These are phyloP conservation scores for Dendrophyllia cribrosa DNA, from an alignment of 64 coral and sea anemone genomes.

Conservation along the genomic window DNA sequence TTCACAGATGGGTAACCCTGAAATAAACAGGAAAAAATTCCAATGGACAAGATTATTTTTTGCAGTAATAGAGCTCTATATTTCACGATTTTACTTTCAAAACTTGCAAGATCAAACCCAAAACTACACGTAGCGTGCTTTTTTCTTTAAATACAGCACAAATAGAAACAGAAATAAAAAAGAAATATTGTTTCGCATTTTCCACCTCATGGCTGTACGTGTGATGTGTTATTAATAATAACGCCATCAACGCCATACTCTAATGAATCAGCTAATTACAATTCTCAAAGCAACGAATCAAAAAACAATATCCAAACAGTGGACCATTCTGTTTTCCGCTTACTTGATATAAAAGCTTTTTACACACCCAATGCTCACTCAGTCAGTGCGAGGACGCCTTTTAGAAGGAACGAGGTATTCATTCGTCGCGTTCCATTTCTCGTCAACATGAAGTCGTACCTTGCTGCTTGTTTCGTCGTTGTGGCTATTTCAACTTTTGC, in stretches of 20 bases:
- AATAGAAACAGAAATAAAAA: no score
- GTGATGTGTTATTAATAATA: no score
- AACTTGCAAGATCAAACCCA: no score
- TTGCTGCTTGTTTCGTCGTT: not conserved
- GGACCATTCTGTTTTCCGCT: not conserved
- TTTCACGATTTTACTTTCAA: no score
- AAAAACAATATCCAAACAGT: not conserved
- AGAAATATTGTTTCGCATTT: no score
- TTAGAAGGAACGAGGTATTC: not conserved
- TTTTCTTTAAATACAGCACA: no score
- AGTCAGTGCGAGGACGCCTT: not conserved
- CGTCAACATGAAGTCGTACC: not conserved
- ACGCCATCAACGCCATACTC: no score
- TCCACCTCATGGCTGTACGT: no score
- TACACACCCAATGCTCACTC: not conserved
- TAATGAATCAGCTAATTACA: not conserved
- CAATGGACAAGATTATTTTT: no score
- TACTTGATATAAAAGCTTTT: slow-evolving; percentile 12
- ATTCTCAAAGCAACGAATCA: not conserved
- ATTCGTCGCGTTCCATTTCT: not conserved
- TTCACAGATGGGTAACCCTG: no score
- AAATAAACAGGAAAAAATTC: no score
- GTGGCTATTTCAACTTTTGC: not conserved
- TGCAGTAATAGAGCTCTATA: not conserved
- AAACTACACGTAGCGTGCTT: no score